These are phyloP conservation scores for Caenorhabditis macrosperma DNA, from an alignment of 2,888 invertebrate genomes.

Conservation along the genomic window DNA sequence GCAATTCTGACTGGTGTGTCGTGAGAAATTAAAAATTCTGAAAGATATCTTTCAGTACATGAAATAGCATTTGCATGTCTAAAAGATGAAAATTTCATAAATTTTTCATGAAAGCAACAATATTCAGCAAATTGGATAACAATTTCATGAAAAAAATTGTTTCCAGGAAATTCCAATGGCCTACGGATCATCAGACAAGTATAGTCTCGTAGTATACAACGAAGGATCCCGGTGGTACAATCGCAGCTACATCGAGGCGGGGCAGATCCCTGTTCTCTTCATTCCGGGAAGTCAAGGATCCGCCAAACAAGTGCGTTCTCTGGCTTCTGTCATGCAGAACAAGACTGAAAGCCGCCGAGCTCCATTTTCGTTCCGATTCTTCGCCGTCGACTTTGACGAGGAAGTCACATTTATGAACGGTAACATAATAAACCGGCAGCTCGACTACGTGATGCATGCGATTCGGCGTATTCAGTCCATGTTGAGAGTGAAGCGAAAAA, in stretches of 20 bases:
- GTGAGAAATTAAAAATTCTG: no score
- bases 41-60: no score
- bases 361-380: slow-evolving; percentile 91
- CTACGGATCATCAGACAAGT: slow-evolving; percentile 2
- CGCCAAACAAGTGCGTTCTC: slow-evolving; percentile 90
- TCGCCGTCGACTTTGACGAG: slow-evolving; percentile 91
- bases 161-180: slow-evolving; percentile 82
- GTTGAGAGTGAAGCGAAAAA: slow-evolving; percentile 44
- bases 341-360: slow-evolving; percentile 87
- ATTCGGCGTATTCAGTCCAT: slow-evolving; percentile 84
- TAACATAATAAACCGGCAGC: slow-evolving; percentile 88
- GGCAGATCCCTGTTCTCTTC: slow-evolving; percentile 91
- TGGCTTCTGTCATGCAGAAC: slow-evolving; percentile 92
- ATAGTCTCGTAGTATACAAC: slow-evolving; percentile 40
- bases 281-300: slow-evolving; percentile 95
- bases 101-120: background rate
- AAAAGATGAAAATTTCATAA: background rate
- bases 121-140: background rate
- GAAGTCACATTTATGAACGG: slow-evolving; percentile 91
- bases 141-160: no score
- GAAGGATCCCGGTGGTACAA: slow-evolving; percentile 45
- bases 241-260: slow-evolving; percentile 4
- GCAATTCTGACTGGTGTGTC: no score
- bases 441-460: slow-evolving; percentile 86
- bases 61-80: no score